Base-by-base conservation (phyloP, 2,888 invertebrate species). In the Synanthedon andrenaeformis region DNA sequence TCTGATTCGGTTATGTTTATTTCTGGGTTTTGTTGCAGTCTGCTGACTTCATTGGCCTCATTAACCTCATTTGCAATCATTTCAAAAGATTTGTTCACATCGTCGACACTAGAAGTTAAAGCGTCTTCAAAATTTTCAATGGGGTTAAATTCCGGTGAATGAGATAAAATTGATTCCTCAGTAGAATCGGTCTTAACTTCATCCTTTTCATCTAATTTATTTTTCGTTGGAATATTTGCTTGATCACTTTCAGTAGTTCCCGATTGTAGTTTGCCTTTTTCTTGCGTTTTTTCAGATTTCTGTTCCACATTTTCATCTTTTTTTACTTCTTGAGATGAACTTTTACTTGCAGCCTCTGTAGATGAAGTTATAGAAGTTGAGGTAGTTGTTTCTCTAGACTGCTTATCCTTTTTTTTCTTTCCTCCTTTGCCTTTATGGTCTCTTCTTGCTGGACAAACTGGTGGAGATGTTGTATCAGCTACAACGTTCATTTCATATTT, bases 41-140 rank as follows among this genome's bases (percentile, higher is more conserved):
- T 52, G 6, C 54, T 35, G 12, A 42, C 35, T 54, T 60, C 52
- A 4, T 54, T 35, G 8, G 48, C 41, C 12, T 62, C 59, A 42
- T 64, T 68, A 1, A 68, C 66, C 57, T 82, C 79, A 55, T 70
- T 73, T 0, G 75, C 82, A 41, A 86, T 84, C 55, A 82, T 74
- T 72, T 86, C 86, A 58, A 86, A 86, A 10, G 76, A 73, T 67
- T 78, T 75, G 53, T 85, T 86, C 0, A 86, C 73, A 57, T 87
- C 84, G 52, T 85, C 85, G 11, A 64, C 67, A 55, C 82, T 86
- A 1, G 86, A 82, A 12, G 81, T 82, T 59, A 87, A 61, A 0
- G 86, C 86, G 42, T 86, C 87, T 70, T 86, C 87, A 61, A 87
- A 85, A 57, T 78, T 73, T 57, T 85, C 86, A 35, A 86, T 85